These are phyloP conservation scores for Geotrupes spiniger DNA, from an alignment of 2,888 invertebrate genomes.

Conservation along the genomic window DNA sequence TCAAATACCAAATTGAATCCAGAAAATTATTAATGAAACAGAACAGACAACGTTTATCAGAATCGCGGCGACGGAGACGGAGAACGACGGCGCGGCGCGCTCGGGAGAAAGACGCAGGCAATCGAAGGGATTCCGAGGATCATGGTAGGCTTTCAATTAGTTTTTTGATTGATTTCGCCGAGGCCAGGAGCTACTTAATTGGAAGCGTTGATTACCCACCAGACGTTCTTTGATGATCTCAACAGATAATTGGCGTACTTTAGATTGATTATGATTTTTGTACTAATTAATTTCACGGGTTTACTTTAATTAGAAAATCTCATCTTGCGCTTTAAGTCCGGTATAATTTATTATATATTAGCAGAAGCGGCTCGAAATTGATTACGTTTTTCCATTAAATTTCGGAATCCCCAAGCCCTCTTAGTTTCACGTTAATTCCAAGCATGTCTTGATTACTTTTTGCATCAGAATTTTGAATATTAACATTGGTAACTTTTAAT, in stretches of 20 bases:
- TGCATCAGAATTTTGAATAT: too few species aligned
- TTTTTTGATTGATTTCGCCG: slow-evolving; percentile 51
- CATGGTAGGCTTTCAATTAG: slow-evolving; percentile 51
- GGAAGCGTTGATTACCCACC: slow-evolving; percentile 51
- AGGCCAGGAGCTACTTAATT: slow-evolving; percentile 50
- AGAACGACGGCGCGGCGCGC: slow-evolving; percentile 13
- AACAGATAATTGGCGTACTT: slow-evolving; percentile 49
- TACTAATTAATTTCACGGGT: slow-evolving; percentile 29
- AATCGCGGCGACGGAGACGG: slow-evolving; percentile 24
- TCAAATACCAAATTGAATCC: slow-evolving; percentile 48
- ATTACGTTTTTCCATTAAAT: slow-evolving; percentile 1
- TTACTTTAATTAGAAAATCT: slow-evolving; percentile 22
- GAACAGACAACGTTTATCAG: slow-evolving; percentile 40
- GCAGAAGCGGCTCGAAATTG: background rate
- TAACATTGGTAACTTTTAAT: too few species aligned
- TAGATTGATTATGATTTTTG: slow-evolving; percentile 51
- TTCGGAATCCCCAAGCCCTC: background rate
- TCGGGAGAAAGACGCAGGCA: slow-evolving; percentile 26
- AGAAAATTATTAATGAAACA: slow-evolving; percentile 49
- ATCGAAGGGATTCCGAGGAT: slow-evolving; percentile 45
- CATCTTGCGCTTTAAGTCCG: background rate
- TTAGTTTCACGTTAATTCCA: too few species aligned
- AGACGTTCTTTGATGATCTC: slow-evolving; percentile 46
- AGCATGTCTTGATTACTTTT: too few species aligned
- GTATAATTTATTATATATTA: slow-evolving; percentile 6